Conservation (phyloP, 1,140 invertebrate species). For the Zaprionus tsacasi region DNA sequence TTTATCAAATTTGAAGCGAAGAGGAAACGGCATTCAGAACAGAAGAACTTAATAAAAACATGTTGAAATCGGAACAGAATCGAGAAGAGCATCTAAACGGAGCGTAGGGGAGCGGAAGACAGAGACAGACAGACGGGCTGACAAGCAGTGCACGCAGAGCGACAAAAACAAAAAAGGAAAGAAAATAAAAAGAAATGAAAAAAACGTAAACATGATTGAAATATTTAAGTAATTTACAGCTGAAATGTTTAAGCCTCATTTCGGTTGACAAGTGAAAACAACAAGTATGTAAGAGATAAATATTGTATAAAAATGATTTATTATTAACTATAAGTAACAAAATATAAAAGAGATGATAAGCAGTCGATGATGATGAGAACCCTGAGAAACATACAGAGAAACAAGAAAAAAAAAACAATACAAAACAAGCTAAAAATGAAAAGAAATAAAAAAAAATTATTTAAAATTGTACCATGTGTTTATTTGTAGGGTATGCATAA, state of each 20-base stretch:
- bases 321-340: slow-evolving; percentile 75
- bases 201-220: slow-evolving; percentile 18
- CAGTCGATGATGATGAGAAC: slow-evolving; percentile 56
- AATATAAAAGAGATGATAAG: slow-evolving; percentile 63
- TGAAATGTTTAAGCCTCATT: slow-evolving; percentile 50
- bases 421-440: slow-evolving; percentile 64
- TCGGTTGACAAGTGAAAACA: slow-evolving; percentile 49
- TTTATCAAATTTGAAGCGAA: slow-evolving; percentile 43
- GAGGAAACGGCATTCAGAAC: slow-evolving; percentile 31
- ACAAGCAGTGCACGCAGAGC: slow-evolving; percentile 58
- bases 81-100: slow-evolving; percentile 4
- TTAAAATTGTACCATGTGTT: slow-evolving; percentile 32
- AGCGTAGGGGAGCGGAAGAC: slow-evolving; percentile 17
- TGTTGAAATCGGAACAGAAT: slow-evolving; percentile 16
- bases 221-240: slow-evolving; percentile 64
- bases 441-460: slow-evolving; percentile 75
- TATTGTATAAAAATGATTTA: slow-evolving; percentile 81
- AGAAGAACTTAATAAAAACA: slow-evolving; percentile 31
- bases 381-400: slow-evolving; percentile 55
- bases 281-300: slow-evolving; percentile 62
- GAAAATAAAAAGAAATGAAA: slow-evolving; percentile 9
- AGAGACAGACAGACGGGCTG: slow-evolving; percentile 25
- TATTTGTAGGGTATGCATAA: not conserved
- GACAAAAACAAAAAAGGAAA: slow-evolving; percentile 47
- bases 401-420: slow-evolving; percentile 48